Base-by-base conservation (phyloP, 2,113 vertebrate species). In the Larimichthys polyactis region DNA sequence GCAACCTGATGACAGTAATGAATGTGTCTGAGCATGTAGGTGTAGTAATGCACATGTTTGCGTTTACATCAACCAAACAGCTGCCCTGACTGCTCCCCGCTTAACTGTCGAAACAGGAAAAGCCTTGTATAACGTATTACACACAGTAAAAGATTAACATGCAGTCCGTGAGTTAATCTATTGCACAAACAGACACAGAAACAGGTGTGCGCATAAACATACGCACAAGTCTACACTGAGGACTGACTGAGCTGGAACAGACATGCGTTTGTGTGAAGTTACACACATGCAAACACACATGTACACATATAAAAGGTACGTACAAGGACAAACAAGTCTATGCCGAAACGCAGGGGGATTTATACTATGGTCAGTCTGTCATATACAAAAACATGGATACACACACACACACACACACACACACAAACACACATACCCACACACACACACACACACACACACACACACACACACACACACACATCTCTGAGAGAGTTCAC, bases 401-500 rank as follows among this genome's bases (percentile, higher is more conserved):
- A 40, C 43, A 57, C 22, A 51, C 22, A 63, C 71, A 64, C 52
- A 83, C 71, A 89, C 83, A 63, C 72, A 83, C 58, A 83, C 71
- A 89, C 83, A 63, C 72, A 83, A n/a, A n/a, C n/a, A n/a, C n/a
- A n/a, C n/a, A n/a, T n/a, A n/a, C n/a, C 83, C 75, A 87, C 87
- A 88, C 52, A 88, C 73, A 84, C 49, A 82, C 22, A 32, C 43
- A 40, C 43, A 57, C 36, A 51, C 22, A 63, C 71, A 64, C 52
- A 83, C 71, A 89, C 83, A 63, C 72, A 83, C 54, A 84, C 73
- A 87, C 87, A 88, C 52, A 88, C 73, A 84, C 49, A 82, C 22
- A 77, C 82, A 72, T 69, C 79, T 60, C 67, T 59, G 43, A 64
- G 87, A 91, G 77, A 85, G 85, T 93, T 92, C 79, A 91, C 73